Evolutionary conservation across 1,140 invertebrate genomes (phyloP), one percentile per base, ranked within the genome.

Genomic region (Spodoptera frugiperda): DNA sequence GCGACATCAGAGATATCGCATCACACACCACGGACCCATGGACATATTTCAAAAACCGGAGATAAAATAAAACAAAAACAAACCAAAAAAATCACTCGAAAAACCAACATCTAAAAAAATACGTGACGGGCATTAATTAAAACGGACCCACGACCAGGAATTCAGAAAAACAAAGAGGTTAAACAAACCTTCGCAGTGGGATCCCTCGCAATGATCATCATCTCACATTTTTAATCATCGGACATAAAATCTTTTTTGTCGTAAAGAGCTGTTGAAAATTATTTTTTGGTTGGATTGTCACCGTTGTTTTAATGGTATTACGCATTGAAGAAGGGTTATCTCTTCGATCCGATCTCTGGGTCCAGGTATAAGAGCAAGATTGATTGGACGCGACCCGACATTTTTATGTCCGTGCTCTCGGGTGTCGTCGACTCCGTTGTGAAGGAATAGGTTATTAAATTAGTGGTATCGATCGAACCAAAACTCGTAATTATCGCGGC

Each of bases 121-220:
- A 92, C 92, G 92, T 93, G 92, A 93, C 90, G 90, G 91, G 90
- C 92, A 93, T 93, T 93, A 93, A 93, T 93, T 93, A 93, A 93
- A 93, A 92, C 85, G 91, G 89, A 92, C 90, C 89, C 92, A 90
- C 89, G 89, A 88, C 89, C 88, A 86, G 89, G 89, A 90, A 91
- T 93, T 84, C 90, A 92, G 89, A 93, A 93, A 93, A 93, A 92
- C 89, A 93, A 93, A 93, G 90, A 93, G 84, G 85, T 90, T 90
- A 90, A 94, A 91, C 89, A 90, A 93, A 92, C 91, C 88, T 88
- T 89, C 92, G 84, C 92, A 93, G 92, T 94, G 91, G 92, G 92
- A 91, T 90, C 91, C 87, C 87, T 85, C 87, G 88, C 89, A 89
- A 93, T 92, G 91, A 92, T 93, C 91, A 90, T 90, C 90, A 91